These are phyloP conservation scores for Catocala nupta DNA, from an alignment of 2,888 invertebrate genomes.

Conservation along the genomic window DNA sequence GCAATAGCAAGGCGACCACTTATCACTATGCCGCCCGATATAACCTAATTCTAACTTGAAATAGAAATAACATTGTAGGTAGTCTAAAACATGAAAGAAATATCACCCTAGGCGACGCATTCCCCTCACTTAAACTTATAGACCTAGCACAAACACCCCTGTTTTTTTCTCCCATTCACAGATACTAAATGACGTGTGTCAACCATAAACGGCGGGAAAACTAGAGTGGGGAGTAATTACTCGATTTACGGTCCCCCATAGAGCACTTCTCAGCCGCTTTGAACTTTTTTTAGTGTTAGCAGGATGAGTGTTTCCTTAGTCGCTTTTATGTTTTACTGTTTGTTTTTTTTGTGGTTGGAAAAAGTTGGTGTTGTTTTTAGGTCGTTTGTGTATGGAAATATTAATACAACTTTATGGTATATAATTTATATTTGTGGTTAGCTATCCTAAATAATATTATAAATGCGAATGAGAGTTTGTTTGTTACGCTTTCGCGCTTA, in stretches of 20 bases:
- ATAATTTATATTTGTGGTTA: too few relatives aligned
- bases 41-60: too few relatives aligned
- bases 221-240: slow-evolving; percentile 40
- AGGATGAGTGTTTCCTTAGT: slow-evolving; percentile 32
- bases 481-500: too few relatives aligned
- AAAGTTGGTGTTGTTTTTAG: slow-evolving; percentile 47
- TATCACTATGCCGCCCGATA: too few relatives aligned
- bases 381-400: slow-evolving; percentile 28
- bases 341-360: slow-evolving; percentile 5
- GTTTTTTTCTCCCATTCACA: slow-evolving; percentile 6
- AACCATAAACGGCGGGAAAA: slow-evolving; percentile 25
- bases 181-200: slow-evolving; percentile 11
- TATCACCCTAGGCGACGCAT: neutral
- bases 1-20: too few relatives aligned
- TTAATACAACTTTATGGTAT: too few relatives aligned
- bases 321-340: slow-evolving; percentile 27
- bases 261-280: slow-evolving; percentile 40
- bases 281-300: slow-evolving; percentile 37
- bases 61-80: neutral
- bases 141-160: slow-evolving; percentile 9
- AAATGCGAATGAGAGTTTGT: too few relatives aligned
- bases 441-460: too few relatives aligned
- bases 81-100: neutral
- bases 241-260: slow-evolving; percentile 40
- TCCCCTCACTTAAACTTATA: neutral